Evolutionary conservation across 1,140 invertebrate genomes (phyloP).

Genomic region (Leptopilina boulardi): DNA sequence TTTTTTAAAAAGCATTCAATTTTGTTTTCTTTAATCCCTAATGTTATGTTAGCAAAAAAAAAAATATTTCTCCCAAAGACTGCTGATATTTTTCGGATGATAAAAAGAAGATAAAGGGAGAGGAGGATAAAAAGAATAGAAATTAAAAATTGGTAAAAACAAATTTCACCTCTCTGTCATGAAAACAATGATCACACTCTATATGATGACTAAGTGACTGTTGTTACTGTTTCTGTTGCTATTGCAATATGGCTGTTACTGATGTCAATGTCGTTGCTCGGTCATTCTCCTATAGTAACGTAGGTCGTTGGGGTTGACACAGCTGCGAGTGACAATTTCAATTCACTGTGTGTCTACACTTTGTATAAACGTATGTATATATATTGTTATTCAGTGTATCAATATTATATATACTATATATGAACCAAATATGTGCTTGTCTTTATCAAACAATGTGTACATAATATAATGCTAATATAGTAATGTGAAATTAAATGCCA

Average conservation of each 20-base stretch:
- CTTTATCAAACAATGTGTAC: too few relatives aligned
- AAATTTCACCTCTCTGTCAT: not conserved
- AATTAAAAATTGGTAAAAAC: not conserved
- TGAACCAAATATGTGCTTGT: not conserved
- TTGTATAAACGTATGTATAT: not conserved
- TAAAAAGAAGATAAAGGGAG: too few relatives aligned
- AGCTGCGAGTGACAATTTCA: slow-evolving; percentile 63
- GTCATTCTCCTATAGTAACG: slow-evolving; percentile 32
- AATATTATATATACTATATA: slow-evolving; percentile 18
- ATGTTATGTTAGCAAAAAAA: too few relatives aligned
- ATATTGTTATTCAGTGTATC: slow-evolving; percentile 21
- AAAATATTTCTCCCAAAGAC: too few relatives aligned
- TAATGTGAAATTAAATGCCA: too few relatives aligned
- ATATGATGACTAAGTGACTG: slow-evolving; percentile 64
- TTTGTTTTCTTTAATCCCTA: too few relatives aligned
- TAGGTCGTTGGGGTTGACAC: slow-evolving; percentile 54
- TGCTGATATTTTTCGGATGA: too few relatives aligned
- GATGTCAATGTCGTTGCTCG: slow-evolving; percentile 52
- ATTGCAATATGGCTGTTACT: slow-evolving; percentile 34
- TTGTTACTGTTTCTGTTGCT: slow-evolving; percentile 57
- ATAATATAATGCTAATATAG: too few relatives aligned
- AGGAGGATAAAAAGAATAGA: too few relatives aligned
- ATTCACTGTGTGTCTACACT: slow-evolving; percentile 14
- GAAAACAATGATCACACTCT: slow-evolving; percentile 59
- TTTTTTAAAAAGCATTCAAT: too few relatives aligned